A percentile compares a stretch with the other conserved stretches of the same genome.
phyloP scores from a whole-genome alignment of 2,797 vertebrate genomes.

The Notolabrus celidotus region DNA sequence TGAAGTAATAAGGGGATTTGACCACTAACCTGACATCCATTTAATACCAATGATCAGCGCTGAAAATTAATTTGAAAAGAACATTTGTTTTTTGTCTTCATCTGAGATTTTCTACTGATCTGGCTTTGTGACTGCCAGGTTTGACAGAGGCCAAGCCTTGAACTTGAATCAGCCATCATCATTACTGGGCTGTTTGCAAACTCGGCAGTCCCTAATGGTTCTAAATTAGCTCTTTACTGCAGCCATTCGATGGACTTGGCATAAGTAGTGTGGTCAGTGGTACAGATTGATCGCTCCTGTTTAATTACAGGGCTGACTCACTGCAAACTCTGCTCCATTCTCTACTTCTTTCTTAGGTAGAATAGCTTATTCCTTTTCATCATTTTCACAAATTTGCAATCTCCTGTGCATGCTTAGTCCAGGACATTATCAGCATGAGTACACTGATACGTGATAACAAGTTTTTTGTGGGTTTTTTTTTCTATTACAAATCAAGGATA shows the following conservation, averaged over 20 bases:
- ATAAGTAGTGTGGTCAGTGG: constrained; percentile 84
- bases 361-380: constrained; percentile 73
- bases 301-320: constrained; percentile 86
- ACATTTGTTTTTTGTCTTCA: constrained; percentile 40
- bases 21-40: constrained; percentile 46
- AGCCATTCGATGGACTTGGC: constrained; percentile 86
- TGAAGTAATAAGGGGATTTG: constrained; percentile 29
- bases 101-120: constrained; percentile 53
- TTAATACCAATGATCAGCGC: constrained; percentile 42
- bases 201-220: constrained; percentile 88
- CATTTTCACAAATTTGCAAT: constrained; percentile 60
- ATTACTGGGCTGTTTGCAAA: constrained; percentile 89
- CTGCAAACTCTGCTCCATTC: constrained; percentile 67
- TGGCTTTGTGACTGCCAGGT: constrained; percentile 60
- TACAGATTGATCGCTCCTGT: constrained; percentile 86
- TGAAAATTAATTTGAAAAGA: constrained; percentile 23
- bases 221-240: constrained; percentile 88
- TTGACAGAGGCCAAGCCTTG: constrained; percentile 82
- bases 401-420: constrained; percentile 7
- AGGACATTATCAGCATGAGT: not conserved
- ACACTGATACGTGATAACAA: constrained; percentile 28
- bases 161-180: constrained; percentile 86
- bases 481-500: constrained; percentile 26
- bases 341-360: constrained; percentile 47
- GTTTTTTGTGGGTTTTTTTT: not conserved